phyloP scores from a whole-genome alignment of 2,888 invertebrate species.

The Drosophila kambysellisi region DNA sequence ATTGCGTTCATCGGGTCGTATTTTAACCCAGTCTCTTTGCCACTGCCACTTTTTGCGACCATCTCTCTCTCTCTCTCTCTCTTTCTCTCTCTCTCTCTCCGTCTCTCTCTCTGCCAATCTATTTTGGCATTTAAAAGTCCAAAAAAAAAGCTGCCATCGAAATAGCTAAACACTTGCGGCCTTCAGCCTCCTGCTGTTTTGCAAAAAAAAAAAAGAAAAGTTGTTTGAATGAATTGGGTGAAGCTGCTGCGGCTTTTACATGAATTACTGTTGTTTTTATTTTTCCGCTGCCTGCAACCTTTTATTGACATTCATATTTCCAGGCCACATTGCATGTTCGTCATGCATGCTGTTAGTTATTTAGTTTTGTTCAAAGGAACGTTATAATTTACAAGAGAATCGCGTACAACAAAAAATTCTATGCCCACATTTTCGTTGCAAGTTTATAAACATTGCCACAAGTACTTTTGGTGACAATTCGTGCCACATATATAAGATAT shows the following conservation, averaged over 20 bases:
- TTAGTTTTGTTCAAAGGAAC: neutral
- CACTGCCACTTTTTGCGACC: neutral
- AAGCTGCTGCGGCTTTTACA: slow-evolving; percentile 17
- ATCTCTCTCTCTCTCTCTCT: neutral
- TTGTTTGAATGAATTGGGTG: slow-evolving; percentile 37
- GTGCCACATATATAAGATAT: neutral
- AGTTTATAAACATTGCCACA: neutral
- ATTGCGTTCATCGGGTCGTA: slow-evolving; percentile 71
- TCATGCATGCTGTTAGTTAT: slow-evolving; percentile 4
- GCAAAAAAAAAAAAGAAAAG: slow-evolving; percentile 30
- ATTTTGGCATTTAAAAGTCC: slow-evolving; percentile 36
- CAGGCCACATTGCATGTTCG: slow-evolving; percentile 26
- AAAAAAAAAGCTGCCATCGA: slow-evolving; percentile 44
- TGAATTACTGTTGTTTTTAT: slow-evolving; percentile 20
- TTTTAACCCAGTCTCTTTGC: slow-evolving; percentile 31
- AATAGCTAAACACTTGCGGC: slow-evolving; percentile 49
- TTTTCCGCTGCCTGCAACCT: neutral
- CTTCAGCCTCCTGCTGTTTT: slow-evolving; percentile 35
- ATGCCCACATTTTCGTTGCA: neutral
- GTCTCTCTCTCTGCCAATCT: slow-evolving; percentile 7
- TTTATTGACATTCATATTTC: slow-evolving; percentile 28
- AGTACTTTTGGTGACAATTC: neutral
- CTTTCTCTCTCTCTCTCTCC: neutral
- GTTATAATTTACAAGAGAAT: neutral
- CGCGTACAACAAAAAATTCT: neutral